Evolutionary conservation across 2,797 vertebrate genomes (phyloP), one percentile per base, ranked within the genome.

Genomic region (Menidia menidia): DNA sequence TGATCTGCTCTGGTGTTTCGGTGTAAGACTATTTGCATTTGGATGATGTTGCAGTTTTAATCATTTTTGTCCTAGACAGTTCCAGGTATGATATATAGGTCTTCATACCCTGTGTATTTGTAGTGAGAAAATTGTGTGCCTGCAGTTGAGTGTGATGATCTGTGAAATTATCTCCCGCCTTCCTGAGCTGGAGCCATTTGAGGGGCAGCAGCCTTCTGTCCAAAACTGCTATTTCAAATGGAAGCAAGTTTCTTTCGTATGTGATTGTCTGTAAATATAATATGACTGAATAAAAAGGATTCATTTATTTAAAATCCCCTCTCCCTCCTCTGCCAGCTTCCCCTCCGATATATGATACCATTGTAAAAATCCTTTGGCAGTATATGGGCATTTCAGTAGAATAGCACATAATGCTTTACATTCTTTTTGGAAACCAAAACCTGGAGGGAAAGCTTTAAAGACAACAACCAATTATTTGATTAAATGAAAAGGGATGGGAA

Each of bases 121-220:
- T 75, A 12, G 42, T 53, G 31, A 58, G 44, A 63, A 68, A 57
- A 68, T 44, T 62, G 64, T 66, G 63, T 66, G 65, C 78, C 75
- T 73, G 77, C 60, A 73, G 32, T 66, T 12, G 53, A 43, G 79
- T 81, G 77, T 86, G 75, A 75, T 80, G 82, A 78, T 87, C 78
- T 87, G 78, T 88, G 77, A 88, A 90, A 88, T 85, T 16, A 85
- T 87, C 81, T 73, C 45, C 81, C 31, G 71, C 25, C 50, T 66
- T 83, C 83, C 73, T 55, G 83, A 75, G 74, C 63, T 41, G 57
- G 51, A 83, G 78, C 48, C 66, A 39, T 80, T 72, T 82, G 44
- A 85, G 69, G 69, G 81, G 71, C 60, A 72, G 71, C 68, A 76
- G 76, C 77, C 77, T 69, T 77, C 78, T 85, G 77, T 83, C 86